A percentile compares a stretch with the other conserved stretches of the same genome.
These are phyloP conservation scores for Solenopsis invicta DNA, from an alignment of 1,140 invertebrate genomes.

Conservation along the genomic window DNA sequence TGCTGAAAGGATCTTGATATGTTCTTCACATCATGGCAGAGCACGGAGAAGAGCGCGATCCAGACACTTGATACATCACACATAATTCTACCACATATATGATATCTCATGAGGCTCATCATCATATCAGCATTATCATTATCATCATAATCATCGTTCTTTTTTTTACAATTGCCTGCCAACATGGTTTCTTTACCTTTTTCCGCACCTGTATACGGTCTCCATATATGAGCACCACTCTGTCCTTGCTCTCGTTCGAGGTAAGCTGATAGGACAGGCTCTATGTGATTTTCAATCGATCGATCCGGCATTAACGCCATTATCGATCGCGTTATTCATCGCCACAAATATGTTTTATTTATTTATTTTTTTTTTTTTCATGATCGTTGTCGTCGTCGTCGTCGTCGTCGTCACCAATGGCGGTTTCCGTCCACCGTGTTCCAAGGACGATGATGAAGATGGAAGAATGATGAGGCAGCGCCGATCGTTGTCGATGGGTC, in stretches of 20 bases:
- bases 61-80: conserved; percentile 60
- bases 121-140: conserved; percentile 20
- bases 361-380: background rate
- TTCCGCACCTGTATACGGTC: conserved; percentile 88
- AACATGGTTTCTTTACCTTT: conserved; percentile 86
- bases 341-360: conserved; percentile 36
- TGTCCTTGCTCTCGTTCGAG: conserved; percentile 87
- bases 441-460: conserved; percentile 57
- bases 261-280: conserved; percentile 86
- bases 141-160: conserved; percentile 50
- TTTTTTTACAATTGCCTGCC: conserved; percentile 60
- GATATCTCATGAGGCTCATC: conserved; percentile 46
- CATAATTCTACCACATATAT: conserved; percentile 62
- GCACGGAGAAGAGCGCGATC: conserved; percentile 59
- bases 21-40: conserved; percentile 62
- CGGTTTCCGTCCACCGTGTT: conserved; percentile 28
- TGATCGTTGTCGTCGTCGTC: conserved; percentile 46
- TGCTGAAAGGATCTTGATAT: conserved; percentile 61
- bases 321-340: conserved; percentile 41
- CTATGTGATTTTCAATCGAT: conserved; percentile 73
- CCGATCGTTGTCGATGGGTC: conserved; percentile 45
- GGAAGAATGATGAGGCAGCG: conserved; percentile 49
- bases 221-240: conserved; percentile 88
- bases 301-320: conserved; percentile 41
- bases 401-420: conserved; percentile 36